phyloP scores from a whole-genome alignment of 92 coral and sea anemone species.

The Hydrozoanthus gracilis region DNA sequence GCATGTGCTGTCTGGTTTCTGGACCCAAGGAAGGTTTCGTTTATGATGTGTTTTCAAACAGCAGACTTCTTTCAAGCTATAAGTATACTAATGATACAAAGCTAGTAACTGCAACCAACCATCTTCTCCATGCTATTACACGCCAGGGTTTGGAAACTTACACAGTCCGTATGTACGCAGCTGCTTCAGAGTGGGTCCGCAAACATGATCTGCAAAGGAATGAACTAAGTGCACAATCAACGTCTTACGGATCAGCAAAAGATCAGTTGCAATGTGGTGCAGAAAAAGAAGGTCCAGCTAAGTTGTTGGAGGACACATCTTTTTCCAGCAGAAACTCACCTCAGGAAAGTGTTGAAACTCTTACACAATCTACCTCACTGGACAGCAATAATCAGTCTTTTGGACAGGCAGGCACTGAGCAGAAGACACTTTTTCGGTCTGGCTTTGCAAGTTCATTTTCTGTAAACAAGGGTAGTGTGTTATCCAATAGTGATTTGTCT shows the following conservation, averaged over 20 bases:
- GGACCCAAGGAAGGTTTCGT: conserved; percentile 91
- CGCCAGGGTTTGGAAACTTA: conserved; percentile 87
- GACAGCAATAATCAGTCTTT: neutral
- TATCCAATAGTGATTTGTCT: neutral
- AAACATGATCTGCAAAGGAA: neutral
- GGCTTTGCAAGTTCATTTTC: neutral
- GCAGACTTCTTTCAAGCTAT: conserved; percentile 75
- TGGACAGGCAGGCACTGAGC: conserved; percentile 9
- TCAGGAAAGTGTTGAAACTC: conserved; percentile 6
- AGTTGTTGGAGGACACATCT: neutral
- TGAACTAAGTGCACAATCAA: neutral
- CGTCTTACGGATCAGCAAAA: neutral
- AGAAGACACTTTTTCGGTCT: conserved; percentile 7
- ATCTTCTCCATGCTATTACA: conserved; percentile 90
- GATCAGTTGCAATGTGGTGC: conserved; percentile 5
- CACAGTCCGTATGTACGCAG: conserved; percentile 88
- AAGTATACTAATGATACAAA: conserved; percentile 84
- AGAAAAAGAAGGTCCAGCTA: conserved; percentile 2
- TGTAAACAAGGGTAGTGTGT: neutral
- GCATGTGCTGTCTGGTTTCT: conserved; percentile 91
- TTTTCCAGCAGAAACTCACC: neutral
- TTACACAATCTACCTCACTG: neutral
- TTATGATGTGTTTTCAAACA: conserved; percentile 75
- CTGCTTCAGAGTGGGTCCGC: conserved; percentile 74
- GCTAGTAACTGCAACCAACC: conserved; percentile 71